These are phyloP conservation scores for Rhinolophus sinicus DNA, from an alignment of 2,113 vertebrate genomes.

Conservation along the genomic window DNA sequence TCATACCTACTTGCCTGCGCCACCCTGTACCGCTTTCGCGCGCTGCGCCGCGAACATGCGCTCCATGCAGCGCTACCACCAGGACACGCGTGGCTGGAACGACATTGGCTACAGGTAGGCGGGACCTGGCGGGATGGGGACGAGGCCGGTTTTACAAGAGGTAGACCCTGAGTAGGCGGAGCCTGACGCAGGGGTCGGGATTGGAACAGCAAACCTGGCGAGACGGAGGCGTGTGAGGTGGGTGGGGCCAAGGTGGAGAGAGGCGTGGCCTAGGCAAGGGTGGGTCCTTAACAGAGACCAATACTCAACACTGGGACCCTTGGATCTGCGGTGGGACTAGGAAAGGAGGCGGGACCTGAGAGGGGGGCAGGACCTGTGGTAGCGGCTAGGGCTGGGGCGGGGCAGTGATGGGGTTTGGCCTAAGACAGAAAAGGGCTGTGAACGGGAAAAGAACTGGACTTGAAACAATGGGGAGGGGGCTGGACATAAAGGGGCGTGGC, in stretches of 20 bases:
- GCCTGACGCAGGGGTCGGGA: not conserved
- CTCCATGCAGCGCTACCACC: conserved; percentile 93
- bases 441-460: not conserved
- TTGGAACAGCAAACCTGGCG: rapidly evolving
- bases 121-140: rapidly evolving
- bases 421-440: not conserved
- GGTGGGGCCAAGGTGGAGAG: not conserved
- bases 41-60: conserved; percentile 89
- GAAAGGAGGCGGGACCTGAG: not conserved
- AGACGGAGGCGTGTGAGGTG: rapidly evolving
- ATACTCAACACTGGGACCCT: not conserved
- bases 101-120: conserved; percentile 95
- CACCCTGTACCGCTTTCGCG: conserved; percentile 87
- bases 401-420: not conserved
- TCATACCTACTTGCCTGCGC: conserved; percentile 88
- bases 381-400: not conserved
- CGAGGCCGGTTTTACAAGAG: rapidly evolving
- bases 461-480: not conserved
- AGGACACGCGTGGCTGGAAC: conserved; percentile 87
- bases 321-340: not conserved
- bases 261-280: not conserved
- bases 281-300: rapidly evolving
- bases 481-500: not conserved
- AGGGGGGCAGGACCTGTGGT: not conserved
- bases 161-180: not conserved